These are phyloP conservation scores for Ptiloglossa arizonensis DNA, from an alignment of 1,140 invertebrate species.

Conservation along the genomic window DNA sequence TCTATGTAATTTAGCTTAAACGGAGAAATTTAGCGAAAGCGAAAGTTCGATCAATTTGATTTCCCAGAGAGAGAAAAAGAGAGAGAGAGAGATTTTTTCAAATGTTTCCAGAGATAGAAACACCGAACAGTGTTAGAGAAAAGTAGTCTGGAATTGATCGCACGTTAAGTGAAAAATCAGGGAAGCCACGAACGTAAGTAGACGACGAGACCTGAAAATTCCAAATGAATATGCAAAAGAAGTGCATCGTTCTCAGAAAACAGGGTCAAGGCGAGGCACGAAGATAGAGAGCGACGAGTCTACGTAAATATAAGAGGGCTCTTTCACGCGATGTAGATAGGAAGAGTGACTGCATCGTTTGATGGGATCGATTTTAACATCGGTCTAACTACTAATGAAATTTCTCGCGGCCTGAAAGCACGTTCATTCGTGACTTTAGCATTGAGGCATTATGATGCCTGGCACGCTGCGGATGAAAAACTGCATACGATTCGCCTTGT, in stretches of 20 bases:
- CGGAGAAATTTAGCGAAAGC: too few relatives aligned
- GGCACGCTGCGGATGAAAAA: background rate
- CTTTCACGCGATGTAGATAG: slow-evolving; percentile 26
- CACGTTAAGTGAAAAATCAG: background rate
- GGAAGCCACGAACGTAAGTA: background rate
- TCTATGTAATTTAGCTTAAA: too few relatives aligned
- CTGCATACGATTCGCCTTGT: background rate
- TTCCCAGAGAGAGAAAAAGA: too few relatives aligned
- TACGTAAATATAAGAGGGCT: slow-evolving; percentile 10
- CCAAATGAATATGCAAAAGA: slow-evolving; percentile 6
- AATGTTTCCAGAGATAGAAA: too few relatives aligned
- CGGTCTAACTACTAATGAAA: background rate
- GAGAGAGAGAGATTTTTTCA: too few relatives aligned
- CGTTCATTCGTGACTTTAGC: background rate
- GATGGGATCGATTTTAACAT: slow-evolving; percentile 18
- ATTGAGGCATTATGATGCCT: background rate
- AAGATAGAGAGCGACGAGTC: slow-evolving; percentile 2
- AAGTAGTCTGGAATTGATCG: background rate
- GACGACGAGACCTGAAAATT: slow-evolving; percentile 14
- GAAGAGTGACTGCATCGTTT: slow-evolving; percentile 1
- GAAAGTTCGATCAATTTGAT: too few relatives aligned
- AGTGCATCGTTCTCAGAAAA: slow-evolving; percentile 11
- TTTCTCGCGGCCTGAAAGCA: background rate
- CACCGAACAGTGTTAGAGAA: too few relatives aligned
- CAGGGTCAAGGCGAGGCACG: slow-evolving; percentile 45